A percentile compares a stretch with the other conserved stretches of the same genome.
Conservation (phyloP, 2,797 vertebrate species). For the Schizopygopsis pylzovi region DNA sequence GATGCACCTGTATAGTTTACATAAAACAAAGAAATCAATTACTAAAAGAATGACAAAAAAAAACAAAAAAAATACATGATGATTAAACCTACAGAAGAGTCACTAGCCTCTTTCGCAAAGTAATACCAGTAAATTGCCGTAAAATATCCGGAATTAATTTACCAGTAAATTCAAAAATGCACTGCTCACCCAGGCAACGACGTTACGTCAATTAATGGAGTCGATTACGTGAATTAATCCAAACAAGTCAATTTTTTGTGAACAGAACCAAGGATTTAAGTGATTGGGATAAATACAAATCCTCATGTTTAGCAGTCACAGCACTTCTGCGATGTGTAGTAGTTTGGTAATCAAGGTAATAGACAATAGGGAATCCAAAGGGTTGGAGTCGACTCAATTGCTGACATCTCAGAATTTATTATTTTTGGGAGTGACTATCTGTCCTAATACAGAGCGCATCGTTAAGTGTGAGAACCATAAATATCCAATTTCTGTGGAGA, state of each 20-base stretch:
- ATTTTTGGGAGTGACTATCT: background rate
- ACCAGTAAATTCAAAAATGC: too few relatives aligned
- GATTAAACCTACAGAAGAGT: too few relatives aligned
- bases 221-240: too few relatives aligned
- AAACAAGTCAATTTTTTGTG: background rate
- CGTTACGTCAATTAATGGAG: too few relatives aligned
- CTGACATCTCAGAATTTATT: background rate
- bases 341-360: background rate
- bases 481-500: background rate
- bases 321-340: background rate
- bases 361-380: background rate
- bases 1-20: too few relatives aligned
- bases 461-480: background rate
- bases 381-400: background rate
- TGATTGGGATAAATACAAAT: background rate
- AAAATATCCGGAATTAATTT: too few relatives aligned
- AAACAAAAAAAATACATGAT: too few relatives aligned
- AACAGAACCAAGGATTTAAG: background rate
- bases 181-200: too few relatives aligned
- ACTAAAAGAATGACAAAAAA: too few relatives aligned
- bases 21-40: too few relatives aligned
- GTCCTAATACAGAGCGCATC: background rate
- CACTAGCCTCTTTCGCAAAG: too few relatives aligned
- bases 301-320: background rate
- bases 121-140: too few relatives aligned